Conservation (phyloP, 2,888 invertebrate species). For the Pyrochroa serraticornis region DNA sequence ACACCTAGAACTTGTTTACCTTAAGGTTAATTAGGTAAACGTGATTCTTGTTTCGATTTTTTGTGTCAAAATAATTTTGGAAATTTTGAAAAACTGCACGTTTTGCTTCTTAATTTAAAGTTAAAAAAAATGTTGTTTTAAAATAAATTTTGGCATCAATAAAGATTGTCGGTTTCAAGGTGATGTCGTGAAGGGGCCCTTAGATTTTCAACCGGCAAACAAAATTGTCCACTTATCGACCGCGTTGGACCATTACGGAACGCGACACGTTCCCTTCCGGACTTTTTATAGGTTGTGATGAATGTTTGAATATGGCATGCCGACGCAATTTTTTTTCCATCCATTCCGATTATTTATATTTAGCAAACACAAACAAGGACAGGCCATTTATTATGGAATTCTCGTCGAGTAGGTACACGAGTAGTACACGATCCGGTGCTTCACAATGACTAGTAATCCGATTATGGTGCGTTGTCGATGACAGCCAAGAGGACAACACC, state of each 20-base stretch:
- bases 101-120: too few species aligned
- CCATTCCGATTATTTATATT: slow-evolving; percentile 46
- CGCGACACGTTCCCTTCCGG: slow-evolving; percentile 50
- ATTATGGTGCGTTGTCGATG: slow-evolving; percentile 46
- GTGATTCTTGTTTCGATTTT: too few species aligned
- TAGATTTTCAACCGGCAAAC: slow-evolving; percentile 17
- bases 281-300: slow-evolving; percentile 40
- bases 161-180: slow-evolving; percentile 1
- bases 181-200: slow-evolving; percentile 18
- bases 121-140: too few species aligned
- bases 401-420: slow-evolving; percentile 40
- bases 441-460: slow-evolving; percentile 43
- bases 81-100: too few species aligned
- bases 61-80: too few species aligned
- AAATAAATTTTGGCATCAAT: too few species aligned
- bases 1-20: too few species aligned
- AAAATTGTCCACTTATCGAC: slow-evolving; percentile 50
- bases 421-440: slow-evolving; percentile 36
- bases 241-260: slow-evolving; percentile 50
- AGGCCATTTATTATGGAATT: slow-evolving; percentile 40
- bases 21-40: too few species aligned
- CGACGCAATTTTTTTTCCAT: slow-evolving; percentile 42
- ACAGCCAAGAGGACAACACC: slow-evolving; percentile 46
- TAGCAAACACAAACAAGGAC: slow-evolving; percentile 41
- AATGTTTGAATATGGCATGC: slow-evolving; percentile 40